Evolutionary conservation across 2,888 invertebrate genomes (phyloP).

Genomic region (Drymonia ruficornis): DNA sequence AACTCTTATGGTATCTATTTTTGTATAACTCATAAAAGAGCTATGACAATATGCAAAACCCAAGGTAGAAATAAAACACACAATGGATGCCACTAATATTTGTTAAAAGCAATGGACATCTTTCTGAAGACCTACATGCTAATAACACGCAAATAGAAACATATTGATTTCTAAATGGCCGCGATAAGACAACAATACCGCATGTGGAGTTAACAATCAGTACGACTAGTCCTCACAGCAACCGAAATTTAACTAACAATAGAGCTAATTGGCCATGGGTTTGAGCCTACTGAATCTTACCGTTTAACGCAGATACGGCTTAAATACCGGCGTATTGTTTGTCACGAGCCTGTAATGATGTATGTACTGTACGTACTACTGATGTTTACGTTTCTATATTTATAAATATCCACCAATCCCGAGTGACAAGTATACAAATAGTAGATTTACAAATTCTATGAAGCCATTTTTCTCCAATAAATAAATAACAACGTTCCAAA

Average conservation of each 20-base stretch:
- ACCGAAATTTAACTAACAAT: conserved; percentile 39
- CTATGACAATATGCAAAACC: background rate
- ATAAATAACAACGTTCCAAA: too few relatives aligned
- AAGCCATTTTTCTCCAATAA: too few relatives aligned
- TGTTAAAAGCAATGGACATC: background rate
- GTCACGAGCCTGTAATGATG: conserved; percentile 30
- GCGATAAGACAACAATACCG: conserved; percentile 12
- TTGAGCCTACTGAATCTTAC: conserved; percentile 36
- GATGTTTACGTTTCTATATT: conserved; percentile 6
- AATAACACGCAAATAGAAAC: background rate
- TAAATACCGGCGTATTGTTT: conserved; percentile 35
- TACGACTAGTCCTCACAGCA: conserved; percentile 26
- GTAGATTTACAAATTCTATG: too few relatives aligned
- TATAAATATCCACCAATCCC: too few relatives aligned
- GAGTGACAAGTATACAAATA: too few relatives aligned
- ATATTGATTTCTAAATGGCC: conserved; percentile 1
- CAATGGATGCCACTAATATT: background rate
- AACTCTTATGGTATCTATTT: too few relatives aligned
- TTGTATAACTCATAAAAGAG: background rate
- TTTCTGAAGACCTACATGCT: background rate
- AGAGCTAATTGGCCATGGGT: conserved; percentile 37
- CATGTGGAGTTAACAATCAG: conserved; percentile 20
- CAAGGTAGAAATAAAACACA: background rate
- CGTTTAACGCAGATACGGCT: conserved; percentile 27
- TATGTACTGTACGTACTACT: conserved; percentile 11